Conservation (phyloP, 2,888 invertebrate species). For the Nomada fucata region DNA sequence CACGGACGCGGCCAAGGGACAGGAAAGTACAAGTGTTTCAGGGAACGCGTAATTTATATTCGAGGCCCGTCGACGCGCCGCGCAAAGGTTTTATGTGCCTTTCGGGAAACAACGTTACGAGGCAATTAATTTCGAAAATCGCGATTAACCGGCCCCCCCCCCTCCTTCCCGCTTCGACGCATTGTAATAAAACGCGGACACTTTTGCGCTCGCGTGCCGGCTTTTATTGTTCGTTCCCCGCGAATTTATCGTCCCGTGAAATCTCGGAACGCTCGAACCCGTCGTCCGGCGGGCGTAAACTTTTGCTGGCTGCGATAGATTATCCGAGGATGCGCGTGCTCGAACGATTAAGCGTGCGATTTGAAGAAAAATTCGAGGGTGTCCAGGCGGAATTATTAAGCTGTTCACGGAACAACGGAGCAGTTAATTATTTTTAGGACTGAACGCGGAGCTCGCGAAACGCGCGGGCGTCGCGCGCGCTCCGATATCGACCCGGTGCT, state of each 20-base stretch:
- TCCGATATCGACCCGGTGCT: conserved; percentile 68
- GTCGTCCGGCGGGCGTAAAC: conserved; percentile 10
- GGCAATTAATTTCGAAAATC: conserved; percentile 75
- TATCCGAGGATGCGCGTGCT: too few species aligned
- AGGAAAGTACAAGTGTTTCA: conserved; percentile 71
- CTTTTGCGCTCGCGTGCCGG: conserved; percentile 16
- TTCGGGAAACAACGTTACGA: conserved; percentile 79
- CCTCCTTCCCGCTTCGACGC: neutral
- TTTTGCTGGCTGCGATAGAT: too few species aligned
- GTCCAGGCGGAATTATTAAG: too few species aligned
- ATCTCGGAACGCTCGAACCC: neutral
- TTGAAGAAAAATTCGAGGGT: too few species aligned
- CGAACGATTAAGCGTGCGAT: too few species aligned
- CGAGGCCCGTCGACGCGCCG: conserved; percentile 68
- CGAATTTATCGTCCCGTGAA: conserved; percentile 54
- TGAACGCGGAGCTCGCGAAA: conserved; percentile 11
- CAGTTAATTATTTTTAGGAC: conserved; percentile 15
- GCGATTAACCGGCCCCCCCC: conserved; percentile 61
- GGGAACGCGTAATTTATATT: conserved; percentile 77
- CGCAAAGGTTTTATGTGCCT: conserved; percentile 77
- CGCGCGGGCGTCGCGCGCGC: conserved; percentile 44
- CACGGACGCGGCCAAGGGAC: conserved; percentile 66
- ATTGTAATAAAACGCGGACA: conserved; percentile 51
- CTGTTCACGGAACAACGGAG: too few species aligned
- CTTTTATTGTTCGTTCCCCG: conserved; percentile 34